phyloP scores from a whole-genome alignment of 1,140 invertebrate species.

The Nilaparvata lugens region DNA sequence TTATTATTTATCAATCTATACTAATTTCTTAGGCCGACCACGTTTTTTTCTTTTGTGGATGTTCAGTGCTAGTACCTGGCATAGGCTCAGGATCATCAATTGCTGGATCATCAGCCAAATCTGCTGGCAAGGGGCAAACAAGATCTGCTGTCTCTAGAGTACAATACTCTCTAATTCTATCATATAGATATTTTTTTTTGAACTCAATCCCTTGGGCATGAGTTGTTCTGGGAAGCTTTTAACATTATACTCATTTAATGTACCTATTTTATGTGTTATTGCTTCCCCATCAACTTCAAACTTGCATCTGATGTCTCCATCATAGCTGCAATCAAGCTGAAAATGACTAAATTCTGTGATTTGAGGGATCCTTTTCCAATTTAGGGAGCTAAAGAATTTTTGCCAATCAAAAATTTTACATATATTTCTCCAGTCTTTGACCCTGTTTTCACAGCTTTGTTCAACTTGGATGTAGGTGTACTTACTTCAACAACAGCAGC shows the following conservation, averaged over 20 bases:
- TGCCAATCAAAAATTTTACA: background rate
- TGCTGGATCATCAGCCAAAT: no score
- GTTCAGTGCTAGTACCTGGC: no score
- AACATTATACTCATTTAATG: background rate
- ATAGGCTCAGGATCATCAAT: no score
- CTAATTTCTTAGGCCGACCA: no score
- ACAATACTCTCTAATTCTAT: slow-evolving; percentile 7
- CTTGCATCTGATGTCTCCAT: background rate
- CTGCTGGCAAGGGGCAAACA: background rate
- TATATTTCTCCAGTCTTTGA: background rate
- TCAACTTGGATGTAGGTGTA: background rate
- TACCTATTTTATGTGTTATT: background rate
- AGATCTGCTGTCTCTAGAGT: background rate
- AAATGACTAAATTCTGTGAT: slow-evolving; percentile 6
- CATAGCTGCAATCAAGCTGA: background rate
- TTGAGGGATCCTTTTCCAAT: background rate
- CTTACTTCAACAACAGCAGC: background rate
- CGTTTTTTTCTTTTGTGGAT: no score
- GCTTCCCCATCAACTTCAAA: background rate
- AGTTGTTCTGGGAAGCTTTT: background rate
- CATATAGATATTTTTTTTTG: slow-evolving; percentile 9
- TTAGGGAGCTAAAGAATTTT: background rate
- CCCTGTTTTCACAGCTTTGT: slow-evolving; percentile 2
- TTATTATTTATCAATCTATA: no score
- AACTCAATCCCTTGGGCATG: background rate